Evolutionary conservation across 2,888 invertebrate genomes (phyloP).

Genomic region (Monochamus alternatus): DNA sequence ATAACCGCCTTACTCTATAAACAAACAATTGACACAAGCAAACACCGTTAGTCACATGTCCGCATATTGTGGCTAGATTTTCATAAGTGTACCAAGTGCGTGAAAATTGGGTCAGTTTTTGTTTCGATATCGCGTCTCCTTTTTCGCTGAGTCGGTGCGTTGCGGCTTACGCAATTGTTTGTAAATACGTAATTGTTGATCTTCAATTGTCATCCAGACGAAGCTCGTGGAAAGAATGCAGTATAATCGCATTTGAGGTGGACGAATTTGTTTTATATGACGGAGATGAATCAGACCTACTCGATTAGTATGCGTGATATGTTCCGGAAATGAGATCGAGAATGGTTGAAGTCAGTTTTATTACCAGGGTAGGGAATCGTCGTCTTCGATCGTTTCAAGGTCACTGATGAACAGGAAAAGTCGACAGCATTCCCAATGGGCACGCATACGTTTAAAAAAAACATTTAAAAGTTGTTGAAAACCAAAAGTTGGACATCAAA

Average conservation of each 20-base stretch:
- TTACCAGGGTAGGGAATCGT: no score
- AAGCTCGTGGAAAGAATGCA: background rate
- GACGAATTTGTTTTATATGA: background rate
- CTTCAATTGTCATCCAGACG: conserved; percentile 19
- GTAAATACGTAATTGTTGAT: conserved; percentile 15
- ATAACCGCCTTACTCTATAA: background rate
- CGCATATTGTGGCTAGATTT: background rate
- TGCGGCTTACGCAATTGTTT: conserved; percentile 9
- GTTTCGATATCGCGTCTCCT: conserved; percentile 19
- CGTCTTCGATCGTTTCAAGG: no score
- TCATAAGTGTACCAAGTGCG: background rate
- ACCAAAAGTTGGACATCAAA: no score
- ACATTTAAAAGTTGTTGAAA: no score
- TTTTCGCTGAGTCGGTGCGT: conserved; percentile 15
- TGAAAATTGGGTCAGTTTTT: conserved; percentile 16
- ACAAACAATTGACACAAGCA: background rate
- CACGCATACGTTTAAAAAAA: no score
- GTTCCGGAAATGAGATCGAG: no score
- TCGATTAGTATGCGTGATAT: no score
- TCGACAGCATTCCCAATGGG: no score
- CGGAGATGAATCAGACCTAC: no score
- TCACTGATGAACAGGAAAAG: no score
- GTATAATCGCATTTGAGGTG: no score
- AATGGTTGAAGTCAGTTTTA: no score
- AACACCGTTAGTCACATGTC: background rate